These are phyloP conservation scores for Sinhomidia bicolor DNA, from an alignment of 2,888 invertebrate species.

Conservation along the genomic window DNA sequence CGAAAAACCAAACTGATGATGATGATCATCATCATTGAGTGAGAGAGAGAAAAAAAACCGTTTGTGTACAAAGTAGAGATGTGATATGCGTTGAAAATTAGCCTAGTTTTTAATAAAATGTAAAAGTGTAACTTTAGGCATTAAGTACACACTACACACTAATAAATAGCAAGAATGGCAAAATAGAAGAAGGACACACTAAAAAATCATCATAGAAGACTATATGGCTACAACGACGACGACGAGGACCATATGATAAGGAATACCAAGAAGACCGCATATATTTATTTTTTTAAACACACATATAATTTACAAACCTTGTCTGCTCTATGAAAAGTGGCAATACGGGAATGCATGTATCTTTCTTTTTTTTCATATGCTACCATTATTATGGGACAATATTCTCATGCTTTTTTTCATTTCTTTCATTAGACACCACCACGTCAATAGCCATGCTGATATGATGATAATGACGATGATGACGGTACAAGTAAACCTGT, in stretches of 20 bases:
- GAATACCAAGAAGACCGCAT: not conserved
- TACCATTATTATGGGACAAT: not conserved
- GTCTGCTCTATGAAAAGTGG: not conserved
- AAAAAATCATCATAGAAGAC: not conserved
- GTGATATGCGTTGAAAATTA: not conserved
- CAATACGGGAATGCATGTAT: not conserved
- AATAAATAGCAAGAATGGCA: not conserved
- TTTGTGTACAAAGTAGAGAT: not conserved
- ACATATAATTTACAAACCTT: not conserved
- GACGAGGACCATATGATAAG: not conserved
- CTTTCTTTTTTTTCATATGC: not conserved
- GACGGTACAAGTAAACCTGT: conserved; percentile 4
- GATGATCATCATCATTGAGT: not conserved
- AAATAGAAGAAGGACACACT: not conserved
- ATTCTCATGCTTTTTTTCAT: not conserved
- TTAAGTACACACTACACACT: too few relatives aligned
- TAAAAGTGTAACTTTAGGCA: not conserved
- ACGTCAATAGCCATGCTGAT: too few relatives aligned
- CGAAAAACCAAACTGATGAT: not conserved
- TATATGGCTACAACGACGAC: not conserved
- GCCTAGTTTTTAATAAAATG: not conserved
- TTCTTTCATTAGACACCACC: not conserved
- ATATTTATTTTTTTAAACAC: not conserved
- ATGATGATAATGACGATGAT: too few relatives aligned
- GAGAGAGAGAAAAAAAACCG: not conserved